Base-by-base conservation (phyloP, 2,888 invertebrate species). In the Shargacucullia verbasci region DNA sequence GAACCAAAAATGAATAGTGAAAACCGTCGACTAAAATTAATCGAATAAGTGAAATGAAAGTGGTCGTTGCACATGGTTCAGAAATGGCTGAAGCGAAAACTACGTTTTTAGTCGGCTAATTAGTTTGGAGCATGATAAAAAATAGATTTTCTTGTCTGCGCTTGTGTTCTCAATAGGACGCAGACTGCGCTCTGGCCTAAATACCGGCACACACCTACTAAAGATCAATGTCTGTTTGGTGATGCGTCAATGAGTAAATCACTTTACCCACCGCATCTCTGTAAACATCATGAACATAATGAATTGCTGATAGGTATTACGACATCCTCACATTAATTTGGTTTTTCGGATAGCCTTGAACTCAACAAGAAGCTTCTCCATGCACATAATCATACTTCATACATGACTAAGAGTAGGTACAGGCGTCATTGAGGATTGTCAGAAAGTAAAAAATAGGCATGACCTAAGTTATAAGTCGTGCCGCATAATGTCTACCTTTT, bases 91-190 rank as follows among this genome's bases (percentile, higher is more conserved):
- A 78, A 73, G 73, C 68, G 68, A 75, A 70, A 72, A 76, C 70
- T 65, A 62, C 75, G 67, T 82, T 82, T 82, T 80, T 79, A 78
- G 65, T 63, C 70, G 68, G 73, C 76, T 86, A 87, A 88, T 88
- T 86, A 83, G 82, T 83, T 81, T 58, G 56, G 54, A 63, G 78
- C 75, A 66, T 57, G 82, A 79, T 82, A 86, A 85, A 87, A 88
- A 91, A 90, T 88, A 90, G 89, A 89, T 87, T 85, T 83, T 86
- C 85, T 84, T 81, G 73, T 82, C 70, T 76, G 73, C 77, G 77
- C 75, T 75, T 79, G 78, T 74, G 83, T 78, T 82, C 83, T 78
- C 80, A 81, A 81, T 83, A 79, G 78, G 62, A 70, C 72, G 76
- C 69, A 75, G 81, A 59, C 62, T 70, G 55, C 70, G 76, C 68